These are phyloP conservation scores for Cataglyphis altisquamis DNA, from an alignment of 2,888 invertebrate genomes.

Conservation along the genomic window DNA sequence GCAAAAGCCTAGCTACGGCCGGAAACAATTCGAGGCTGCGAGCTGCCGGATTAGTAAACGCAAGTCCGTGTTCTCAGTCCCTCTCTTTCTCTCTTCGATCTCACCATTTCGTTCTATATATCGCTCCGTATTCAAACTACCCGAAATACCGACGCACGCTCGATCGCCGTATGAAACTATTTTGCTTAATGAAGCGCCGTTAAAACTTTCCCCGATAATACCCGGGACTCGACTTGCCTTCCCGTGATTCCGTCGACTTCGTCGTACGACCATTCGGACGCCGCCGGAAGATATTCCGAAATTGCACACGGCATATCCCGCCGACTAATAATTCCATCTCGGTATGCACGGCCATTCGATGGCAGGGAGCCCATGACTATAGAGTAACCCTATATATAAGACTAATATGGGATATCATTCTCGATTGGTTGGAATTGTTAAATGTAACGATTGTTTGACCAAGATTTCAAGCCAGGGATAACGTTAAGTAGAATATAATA, in stretches of 20 bases:
- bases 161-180: conserved; percentile 75
- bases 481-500: neutral
- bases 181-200: conserved; percentile 80
- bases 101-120: neutral
- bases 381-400: neutral
- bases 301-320: conserved; percentile 70
- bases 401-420: neutral
- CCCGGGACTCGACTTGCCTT: conserved; percentile 57
- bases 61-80: conserved; percentile 15
- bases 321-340: conserved; percentile 79
- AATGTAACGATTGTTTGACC: neutral
- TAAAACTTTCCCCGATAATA: conserved; percentile 82
- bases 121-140: conserved; percentile 4
- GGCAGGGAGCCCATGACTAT: conserved; percentile 19
- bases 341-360: conserved; percentile 72
- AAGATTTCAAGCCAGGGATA: neutral
- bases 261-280: conserved; percentile 55
- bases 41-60: conserved; percentile 61
- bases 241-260: conserved; percentile 7
- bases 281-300: conserved; percentile 78
- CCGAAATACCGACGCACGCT: conserved; percentile 35
- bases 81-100: conserved; percentile 8
- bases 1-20: conserved; percentile 49
- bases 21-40: conserved; percentile 64
- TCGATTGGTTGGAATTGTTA: neutral